Evolutionary conservation across 2,888 invertebrate genomes (phyloP).

Genomic region (Brachynemurus nebulosus): DNA sequence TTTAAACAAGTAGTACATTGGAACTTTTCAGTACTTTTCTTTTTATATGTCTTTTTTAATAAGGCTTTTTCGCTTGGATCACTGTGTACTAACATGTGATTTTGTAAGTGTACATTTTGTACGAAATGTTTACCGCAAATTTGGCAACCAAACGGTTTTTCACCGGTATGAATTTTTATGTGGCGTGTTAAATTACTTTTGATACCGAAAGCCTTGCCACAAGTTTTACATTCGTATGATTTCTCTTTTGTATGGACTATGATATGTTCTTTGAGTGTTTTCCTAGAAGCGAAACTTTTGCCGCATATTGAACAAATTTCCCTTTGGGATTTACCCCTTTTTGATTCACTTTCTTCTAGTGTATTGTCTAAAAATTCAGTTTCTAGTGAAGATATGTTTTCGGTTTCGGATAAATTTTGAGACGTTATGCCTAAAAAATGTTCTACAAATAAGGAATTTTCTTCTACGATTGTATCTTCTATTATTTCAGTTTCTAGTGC

Average conservation of each 20-base stretch:
- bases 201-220: neutral
- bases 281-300: slow-evolving; percentile 3
- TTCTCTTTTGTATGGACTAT: slow-evolving; percentile 4
- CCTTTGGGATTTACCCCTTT: no score
- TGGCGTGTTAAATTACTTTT: neutral
- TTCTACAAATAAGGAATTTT: no score
- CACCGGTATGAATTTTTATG: neutral
- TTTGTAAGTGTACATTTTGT: neutral
- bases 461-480: no score
- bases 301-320: slow-evolving; percentile 10
- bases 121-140: neutral
- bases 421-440: no score
- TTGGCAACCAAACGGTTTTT: neutral
- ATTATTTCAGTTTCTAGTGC: no score
- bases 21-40: neutral
- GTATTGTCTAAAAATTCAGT: no score
- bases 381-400: no score
- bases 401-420: no score
- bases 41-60: neutral
- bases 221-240: neutral
- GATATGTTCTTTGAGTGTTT: slow-evolving; percentile 9
- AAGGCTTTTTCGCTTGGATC: neutral
- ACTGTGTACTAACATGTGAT: neutral
- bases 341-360: no score
- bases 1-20: neutral